Base-by-base conservation (phyloP, 2,797 vertebrate species). In the Gymnoscopelus braueri region DNA sequence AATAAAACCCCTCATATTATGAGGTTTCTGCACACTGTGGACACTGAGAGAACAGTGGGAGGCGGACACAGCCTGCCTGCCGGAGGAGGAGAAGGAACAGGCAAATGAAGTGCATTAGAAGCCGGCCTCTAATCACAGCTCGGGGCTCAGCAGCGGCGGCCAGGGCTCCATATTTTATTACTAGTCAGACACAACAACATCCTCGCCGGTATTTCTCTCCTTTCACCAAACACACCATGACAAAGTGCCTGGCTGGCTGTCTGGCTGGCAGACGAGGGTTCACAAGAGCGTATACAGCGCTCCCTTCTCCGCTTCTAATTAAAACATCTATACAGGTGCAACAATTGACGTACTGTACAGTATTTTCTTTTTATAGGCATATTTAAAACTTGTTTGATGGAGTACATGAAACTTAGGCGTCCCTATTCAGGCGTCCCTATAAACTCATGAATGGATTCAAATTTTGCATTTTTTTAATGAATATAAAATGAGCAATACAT, bases 31-130 rank as follows among this genome's bases (percentile, higher is more conserved):
- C 19, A 19, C 19, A 19, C 19, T 19, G 19, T 19, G 19, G 19
- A 19, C 19, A 19, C 19, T 19, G 29, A 67, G 61, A 73, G 15
- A 54, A 29, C 47, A 48, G 23, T 32, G 2, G 1, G 48, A 74
- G 71, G 81, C 44, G 77, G 80, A 19, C 19, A 78, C 85, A 79
- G 78, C 74, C 78, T 32, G 29, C 3, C 29, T 39, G 35, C 35
- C 35, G 6, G 35, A 7, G 8, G 39, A 10, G 78, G 75, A 73
- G 70, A 57, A 68, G 9, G 4, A 79, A 65, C 51, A 71, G 39
- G 72, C 59, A 72, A 83, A 80, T 73, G 51, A 82, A 75, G 69
- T 51, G 65, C 69, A 76, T 78, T 74, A 52, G 60, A 74, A 72
- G 66, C 47, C 62, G 67, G 70, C 61, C 58, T 44, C 52, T 72